phyloP scores from a whole-genome alignment of 2,888 invertebrate species.

The Euplagia quadripunctaria region DNA sequence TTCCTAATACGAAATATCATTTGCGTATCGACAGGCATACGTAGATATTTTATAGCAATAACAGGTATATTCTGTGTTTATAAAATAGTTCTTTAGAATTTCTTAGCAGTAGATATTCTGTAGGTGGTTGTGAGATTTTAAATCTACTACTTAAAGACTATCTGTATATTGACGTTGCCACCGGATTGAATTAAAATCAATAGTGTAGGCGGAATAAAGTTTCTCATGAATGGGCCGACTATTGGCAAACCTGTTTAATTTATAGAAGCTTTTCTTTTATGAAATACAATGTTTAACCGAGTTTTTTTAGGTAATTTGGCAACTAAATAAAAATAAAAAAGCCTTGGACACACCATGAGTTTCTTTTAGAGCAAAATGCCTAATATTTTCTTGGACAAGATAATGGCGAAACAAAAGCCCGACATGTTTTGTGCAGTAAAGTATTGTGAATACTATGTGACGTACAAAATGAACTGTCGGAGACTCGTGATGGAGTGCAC shows the following conservation, averaged over 20 bases:
- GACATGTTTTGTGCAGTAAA: constrained; percentile 33
- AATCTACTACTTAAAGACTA: constrained; percentile 25
- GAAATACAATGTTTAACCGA: background rate
- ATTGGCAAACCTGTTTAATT: background rate
- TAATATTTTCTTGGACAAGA: constrained; percentile 5
- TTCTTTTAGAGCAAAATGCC: background rate
- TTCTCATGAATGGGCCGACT: background rate
- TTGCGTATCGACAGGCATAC: constrained; percentile 32
- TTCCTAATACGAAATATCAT: constrained; percentile 34
- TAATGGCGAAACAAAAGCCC: constrained; percentile 5
- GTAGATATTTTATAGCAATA: constrained; percentile 7
- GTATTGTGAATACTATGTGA: constrained; percentile 42
- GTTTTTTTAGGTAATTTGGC: too few relatives aligned
- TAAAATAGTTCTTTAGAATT: constrained; percentile 29
- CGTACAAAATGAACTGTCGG: constrained; percentile 65
- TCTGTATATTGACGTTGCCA: constrained; percentile 28
- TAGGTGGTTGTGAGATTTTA: constrained; percentile 33
- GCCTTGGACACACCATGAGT: too few relatives aligned
- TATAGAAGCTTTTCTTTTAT: background rate
- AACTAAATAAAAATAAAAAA: too few relatives aligned
- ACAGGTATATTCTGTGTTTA: constrained; percentile 23
- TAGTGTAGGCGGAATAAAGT: constrained; percentile 4
- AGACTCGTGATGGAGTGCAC: constrained; percentile 71
- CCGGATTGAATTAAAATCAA: constrained; percentile 14
- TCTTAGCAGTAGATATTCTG: constrained; percentile 20